Base-by-base conservation (phyloP, 2,888 invertebrate genomes). In the Crepidodera aurea region DNA sequence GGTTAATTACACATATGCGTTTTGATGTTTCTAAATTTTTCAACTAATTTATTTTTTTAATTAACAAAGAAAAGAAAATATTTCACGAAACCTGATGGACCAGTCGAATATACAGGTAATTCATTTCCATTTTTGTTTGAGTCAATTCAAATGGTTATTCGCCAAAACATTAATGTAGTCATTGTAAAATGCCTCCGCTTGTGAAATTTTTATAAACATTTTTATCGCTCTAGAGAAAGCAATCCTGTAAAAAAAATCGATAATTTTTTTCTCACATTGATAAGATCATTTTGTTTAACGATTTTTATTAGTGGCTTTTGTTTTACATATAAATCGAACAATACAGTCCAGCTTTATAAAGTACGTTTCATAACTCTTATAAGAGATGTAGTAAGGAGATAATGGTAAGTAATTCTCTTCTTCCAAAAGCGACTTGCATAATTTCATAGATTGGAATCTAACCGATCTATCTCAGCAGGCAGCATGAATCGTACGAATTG, bases 311-410 rank as follows among this genome's bases (percentile, higher is more conserved):
- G 22, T 22, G 22, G 22, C 22, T 22, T 22, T 22, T 22, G 22
- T 22, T 22, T 22, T 22, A 22, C 22, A 22, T 16, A 39, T n/a
- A 15, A 39, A 12, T 16, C 7, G 13, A 39, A 39, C 39, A 15
- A 39, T 6, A 16, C 7, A 39, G 7, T 15, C n/a, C 39, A 39
- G 13, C 39, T 12, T 39, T 39, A n/a, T n/a, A n/a, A n/a, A n/a
- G 22, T 22, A 22, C 22, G 22, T 39, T 39, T 16, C 6, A 39
- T 1, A 39, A 12, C 39, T 39, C 39, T 16, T 16, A 39, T 39
- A 39, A 39, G n/a, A 39, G 39, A 39, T 39, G 39, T 16, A 39
- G 39, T n/a, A 16, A 12, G 39, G 7, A 39, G 39, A 39, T 39
- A 39, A 6, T 22, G 6, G 39, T 12, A 39, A n/a, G 6, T 39